Conservation (phyloP, 2,888 invertebrate species). For the Lasioglossum figueresi region DNA sequence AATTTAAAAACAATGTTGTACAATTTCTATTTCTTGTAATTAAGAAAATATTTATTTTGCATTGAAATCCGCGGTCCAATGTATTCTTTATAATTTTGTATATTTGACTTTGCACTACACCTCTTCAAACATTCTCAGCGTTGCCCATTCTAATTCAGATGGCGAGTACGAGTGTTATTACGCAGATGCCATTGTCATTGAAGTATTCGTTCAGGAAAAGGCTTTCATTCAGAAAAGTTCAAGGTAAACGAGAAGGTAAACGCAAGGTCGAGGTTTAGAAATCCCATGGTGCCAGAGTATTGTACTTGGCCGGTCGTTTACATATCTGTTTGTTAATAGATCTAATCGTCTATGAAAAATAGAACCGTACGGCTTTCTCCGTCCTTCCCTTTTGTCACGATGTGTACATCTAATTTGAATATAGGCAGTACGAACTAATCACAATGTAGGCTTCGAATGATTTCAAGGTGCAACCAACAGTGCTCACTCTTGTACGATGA, state of each 20-base stretch:
- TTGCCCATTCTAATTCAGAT: background rate
- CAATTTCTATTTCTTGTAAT: background rate
- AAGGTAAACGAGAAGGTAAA: conserved; percentile 28
- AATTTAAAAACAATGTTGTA: background rate
- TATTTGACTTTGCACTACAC: background rate
- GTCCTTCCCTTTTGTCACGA: background rate
- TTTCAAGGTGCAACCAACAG: conserved; percentile 16
- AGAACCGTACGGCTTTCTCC: background rate
- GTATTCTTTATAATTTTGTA: background rate
- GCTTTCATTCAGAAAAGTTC: conserved; percentile 29
- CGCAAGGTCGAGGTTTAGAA: conserved; percentile 15
- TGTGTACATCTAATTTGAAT: conserved; percentile 1
- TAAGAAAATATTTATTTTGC: background rate
- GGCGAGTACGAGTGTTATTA: background rate
- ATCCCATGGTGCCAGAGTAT: background rate
- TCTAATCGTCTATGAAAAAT: background rate
- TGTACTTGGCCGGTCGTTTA: background rate
- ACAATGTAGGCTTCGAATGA: conserved; percentile 38
- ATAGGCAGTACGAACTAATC: conserved; percentile 42
- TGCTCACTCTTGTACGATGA: conserved; percentile 45
- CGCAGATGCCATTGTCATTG: background rate
- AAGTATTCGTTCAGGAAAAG: background rate
- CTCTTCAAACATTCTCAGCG: background rate
- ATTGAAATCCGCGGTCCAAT: background rate
- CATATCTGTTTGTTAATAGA: conserved; percentile 1